A percentile compares a stretch with the other conserved stretches of the same genome.
These are phyloP conservation scores for Eira barbara DNA, from an alignment of 2,113 vertebrate genomes.

Conservation along the genomic window DNA sequence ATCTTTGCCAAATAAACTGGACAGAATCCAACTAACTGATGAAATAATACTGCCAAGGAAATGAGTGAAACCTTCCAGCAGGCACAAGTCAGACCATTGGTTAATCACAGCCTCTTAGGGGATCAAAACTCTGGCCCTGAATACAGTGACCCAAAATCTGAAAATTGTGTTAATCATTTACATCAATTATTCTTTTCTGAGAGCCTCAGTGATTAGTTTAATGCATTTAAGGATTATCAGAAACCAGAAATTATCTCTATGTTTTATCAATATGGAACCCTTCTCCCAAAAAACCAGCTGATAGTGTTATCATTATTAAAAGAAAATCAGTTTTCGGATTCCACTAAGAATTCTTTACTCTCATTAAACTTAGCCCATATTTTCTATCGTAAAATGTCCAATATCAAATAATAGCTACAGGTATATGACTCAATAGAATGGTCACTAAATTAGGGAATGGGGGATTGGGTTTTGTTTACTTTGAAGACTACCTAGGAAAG, in stretches of 20 bases:
- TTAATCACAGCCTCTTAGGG: constrained; percentile 58
- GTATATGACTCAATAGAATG: not conserved
- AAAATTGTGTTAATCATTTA: constrained; percentile 50
- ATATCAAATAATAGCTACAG: not conserved
- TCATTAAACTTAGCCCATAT: not conserved
- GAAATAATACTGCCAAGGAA: constrained; percentile 50
- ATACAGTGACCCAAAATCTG: not conserved
- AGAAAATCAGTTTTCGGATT: not conserved
- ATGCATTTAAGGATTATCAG: constrained; percentile 7
- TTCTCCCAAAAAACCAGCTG: not conserved
- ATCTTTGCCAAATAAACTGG: constrained; percentile 68
- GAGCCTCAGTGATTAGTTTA: not conserved
- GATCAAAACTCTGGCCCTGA: constrained; percentile 24
- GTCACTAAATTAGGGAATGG: not conserved
- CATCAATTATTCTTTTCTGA: constrained; percentile 35
- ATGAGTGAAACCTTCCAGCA: constrained; percentile 41
- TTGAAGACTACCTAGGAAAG: not conserved
- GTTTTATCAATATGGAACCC: not conserved
- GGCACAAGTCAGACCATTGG: constrained; percentile 17
- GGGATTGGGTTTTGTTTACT: not conserved
- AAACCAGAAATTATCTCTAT: not conserved
- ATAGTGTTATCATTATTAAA: constrained; percentile 16
- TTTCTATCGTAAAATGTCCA: not conserved
- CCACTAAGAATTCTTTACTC: not conserved
- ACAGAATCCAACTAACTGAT: constrained; percentile 47